Conservation (phyloP, 2,888 invertebrate species). For the Drosophila prolongata region DNA sequence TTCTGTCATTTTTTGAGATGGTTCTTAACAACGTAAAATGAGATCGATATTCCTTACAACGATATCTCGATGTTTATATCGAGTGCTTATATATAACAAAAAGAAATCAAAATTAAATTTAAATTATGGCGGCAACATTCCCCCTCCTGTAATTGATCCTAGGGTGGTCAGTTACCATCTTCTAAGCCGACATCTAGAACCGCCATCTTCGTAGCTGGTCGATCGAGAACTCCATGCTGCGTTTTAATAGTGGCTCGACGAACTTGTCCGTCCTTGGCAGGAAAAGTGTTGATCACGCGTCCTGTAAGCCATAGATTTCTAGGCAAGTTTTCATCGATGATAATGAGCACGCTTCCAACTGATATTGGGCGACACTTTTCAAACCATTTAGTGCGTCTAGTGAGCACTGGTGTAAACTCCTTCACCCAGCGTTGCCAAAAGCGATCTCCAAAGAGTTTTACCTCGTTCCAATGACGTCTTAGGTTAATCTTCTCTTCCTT, state of each 20-base stretch:
- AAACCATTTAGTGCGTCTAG: not conserved
- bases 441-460: conserved; percentile 1
- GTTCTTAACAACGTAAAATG: too few species aligned
- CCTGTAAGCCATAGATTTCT: not conserved
- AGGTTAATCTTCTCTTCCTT: not conserved
- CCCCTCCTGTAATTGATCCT: conserved; percentile 1
- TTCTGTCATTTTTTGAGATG: too few species aligned
- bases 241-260: too few species aligned
- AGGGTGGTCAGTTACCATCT: not conserved
- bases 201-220: conserved; percentile 2
- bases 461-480: conserved; percentile 2
- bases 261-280: too few species aligned
- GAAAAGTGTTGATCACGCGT: too few species aligned
- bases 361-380: not conserved
- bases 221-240: not conserved
- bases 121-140: not conserved
- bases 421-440: not conserved
- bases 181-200: not conserved
- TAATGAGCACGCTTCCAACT: not conserved
- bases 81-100: too few species aligned
- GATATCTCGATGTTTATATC: too few species aligned
- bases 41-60: too few species aligned
- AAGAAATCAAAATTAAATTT: too few species aligned
- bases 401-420: not conserved
- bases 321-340: not conserved